Base-by-base conservation (phyloP, 2,888 invertebrate genomes). In the Teleiodes luculella region DNA sequence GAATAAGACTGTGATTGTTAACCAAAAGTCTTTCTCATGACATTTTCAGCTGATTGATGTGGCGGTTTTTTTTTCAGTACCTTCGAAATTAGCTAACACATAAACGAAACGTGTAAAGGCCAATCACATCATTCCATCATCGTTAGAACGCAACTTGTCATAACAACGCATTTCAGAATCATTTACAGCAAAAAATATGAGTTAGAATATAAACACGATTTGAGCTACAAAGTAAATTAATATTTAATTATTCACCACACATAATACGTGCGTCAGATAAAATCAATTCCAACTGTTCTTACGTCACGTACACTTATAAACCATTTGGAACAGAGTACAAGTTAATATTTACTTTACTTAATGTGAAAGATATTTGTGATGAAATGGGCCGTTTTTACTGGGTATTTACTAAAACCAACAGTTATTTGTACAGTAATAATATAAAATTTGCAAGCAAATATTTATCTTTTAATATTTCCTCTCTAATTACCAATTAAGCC, bases 301-400 rank as follows among this genome's bases (percentile, higher is more conserved):
- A 4, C 35, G 50, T 52, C 52, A 52, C 45, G 52, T 45, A 18
- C 33, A 16, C n/a, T n/a, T n/a, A n/a, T n/a, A n/a, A 52, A 14
- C 24, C 46, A 45, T 52, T 46, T 46, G 16, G 43, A 52, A 52
- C 35, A 52, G 36, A 52, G 45, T 45, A 45, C 24, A 24, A 3
- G 6, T 24, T 24, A 24, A 24, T 39, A 28, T n/a, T 11, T 11
- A 33, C 33, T 10, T 33, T 11, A 5, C 10, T 2, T 33, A 11
- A 8, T 33, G n/a, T 33, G n/a, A 33, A 8, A 33, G 33, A 10
- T 33, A 33, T 33, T 33, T 33, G 33, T 8, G 33, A 33, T 6
- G 10, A 4, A 6, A 3, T 8, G 13, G 37, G 14, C 37, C 37
- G 14, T 6, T 37, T 37, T 6, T 3, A 37, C 37, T 37, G 37